Percentiles rank a stretch among this genome's conserved stretches.
These are phyloP conservation scores for Hypselothyrea guttata DNA, from an alignment of 2,888 invertebrate genomes.

Conservation along the genomic window DNA sequence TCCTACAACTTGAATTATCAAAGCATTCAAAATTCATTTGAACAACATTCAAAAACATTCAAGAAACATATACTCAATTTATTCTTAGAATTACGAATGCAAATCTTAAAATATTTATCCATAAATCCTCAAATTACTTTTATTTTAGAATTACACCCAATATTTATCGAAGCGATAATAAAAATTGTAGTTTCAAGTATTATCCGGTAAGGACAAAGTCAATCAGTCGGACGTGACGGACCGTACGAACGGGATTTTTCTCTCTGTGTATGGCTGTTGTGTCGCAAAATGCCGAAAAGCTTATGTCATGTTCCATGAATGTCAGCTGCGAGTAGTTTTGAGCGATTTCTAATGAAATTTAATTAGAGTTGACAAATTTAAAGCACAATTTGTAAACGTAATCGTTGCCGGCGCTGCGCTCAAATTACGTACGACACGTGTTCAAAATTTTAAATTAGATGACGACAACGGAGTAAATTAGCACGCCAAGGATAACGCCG, in stretches of 20 bases:
- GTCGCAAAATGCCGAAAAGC: background rate
- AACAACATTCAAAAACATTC: too few relatives aligned
- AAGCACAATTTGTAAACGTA: background rate
- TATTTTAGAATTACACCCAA: too few relatives aligned
- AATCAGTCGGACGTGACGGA: too few relatives aligned
- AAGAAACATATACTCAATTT: too few relatives aligned
- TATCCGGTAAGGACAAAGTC: too few relatives aligned
- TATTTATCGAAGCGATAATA: too few relatives aligned
- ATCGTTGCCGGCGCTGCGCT: slow-evolving; percentile 15
- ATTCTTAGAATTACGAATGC: too few relatives aligned
- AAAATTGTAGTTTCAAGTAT: too few relatives aligned
- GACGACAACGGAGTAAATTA: slow-evolving; percentile 23
- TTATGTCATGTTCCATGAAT: background rate
- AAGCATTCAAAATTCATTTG: too few relatives aligned
- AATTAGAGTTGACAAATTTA: background rate
- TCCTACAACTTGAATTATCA: too few relatives aligned
- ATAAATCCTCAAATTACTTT: too few relatives aligned
- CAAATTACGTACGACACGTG: slow-evolving; percentile 38
- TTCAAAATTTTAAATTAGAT: slow-evolving; percentile 45
- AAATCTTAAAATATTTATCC: too few relatives aligned
- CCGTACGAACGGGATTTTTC: background rate
- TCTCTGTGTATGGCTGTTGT: background rate
- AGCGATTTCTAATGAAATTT: background rate
- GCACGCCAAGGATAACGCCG: slow-evolving; percentile 21
- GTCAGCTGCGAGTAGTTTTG: background rate